Conservation (phyloP, 2,797 vertebrate species). For the Esox masquinongy region DNA sequence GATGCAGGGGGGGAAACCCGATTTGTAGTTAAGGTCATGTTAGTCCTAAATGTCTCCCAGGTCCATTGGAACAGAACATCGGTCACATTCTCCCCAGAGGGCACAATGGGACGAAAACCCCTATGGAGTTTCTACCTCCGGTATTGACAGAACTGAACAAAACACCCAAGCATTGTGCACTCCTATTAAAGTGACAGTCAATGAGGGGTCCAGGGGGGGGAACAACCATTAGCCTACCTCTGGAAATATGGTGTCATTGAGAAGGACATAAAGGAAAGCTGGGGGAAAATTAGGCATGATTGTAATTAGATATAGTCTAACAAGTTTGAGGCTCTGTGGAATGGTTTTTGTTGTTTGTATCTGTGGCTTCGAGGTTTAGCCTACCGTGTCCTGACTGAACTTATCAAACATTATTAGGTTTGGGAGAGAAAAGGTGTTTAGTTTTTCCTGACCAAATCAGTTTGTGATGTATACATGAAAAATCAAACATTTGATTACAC, state of each 20-base stretch:
- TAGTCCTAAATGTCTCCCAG: neutral
- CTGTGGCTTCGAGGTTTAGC: neutral
- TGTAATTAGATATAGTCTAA: neutral
- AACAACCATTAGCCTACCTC: neutral
- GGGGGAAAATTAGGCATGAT: neutral
- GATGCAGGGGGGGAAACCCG: neutral
- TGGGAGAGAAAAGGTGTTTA: neutral
- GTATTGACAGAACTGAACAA: slow-evolving; percentile 36
- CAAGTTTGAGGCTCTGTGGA: neutral
- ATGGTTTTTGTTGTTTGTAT: neutral
- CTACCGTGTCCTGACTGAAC: neutral
- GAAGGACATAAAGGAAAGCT: slow-evolving; percentile 1
- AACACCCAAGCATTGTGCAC: neutral
- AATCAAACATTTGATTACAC: neutral
- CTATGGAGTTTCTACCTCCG: slow-evolving; percentile 35
- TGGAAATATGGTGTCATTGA: slow-evolving; percentile 1
- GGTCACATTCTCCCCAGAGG: slow-evolving; percentile 34
- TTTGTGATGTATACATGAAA: neutral
- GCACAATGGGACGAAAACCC: slow-evolving; percentile 46
- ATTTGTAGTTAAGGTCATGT: neutral
- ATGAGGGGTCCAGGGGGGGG: slow-evolving; percentile 38
- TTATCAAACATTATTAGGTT: neutral
- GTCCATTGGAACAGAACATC: slow-evolving; percentile 19
- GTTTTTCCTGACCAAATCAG: neutral
- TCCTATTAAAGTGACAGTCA: slow-evolving; percentile 21